Evolutionary conservation across 2,888 invertebrate species (phyloP).

Genomic region (Melanargia galathea): DNA sequence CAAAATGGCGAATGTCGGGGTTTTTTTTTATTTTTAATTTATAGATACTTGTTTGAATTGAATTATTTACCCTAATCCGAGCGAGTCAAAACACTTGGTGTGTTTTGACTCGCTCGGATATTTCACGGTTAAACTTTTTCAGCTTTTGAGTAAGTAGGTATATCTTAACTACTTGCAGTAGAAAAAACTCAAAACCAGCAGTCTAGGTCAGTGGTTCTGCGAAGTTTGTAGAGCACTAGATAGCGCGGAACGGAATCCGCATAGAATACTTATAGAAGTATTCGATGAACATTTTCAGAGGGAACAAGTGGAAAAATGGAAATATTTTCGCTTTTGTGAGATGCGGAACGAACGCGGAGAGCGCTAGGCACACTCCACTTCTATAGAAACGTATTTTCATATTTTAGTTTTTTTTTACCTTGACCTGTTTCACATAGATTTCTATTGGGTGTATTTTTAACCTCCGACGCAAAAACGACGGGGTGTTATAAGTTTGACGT

Average conservation of each 20-base stretch:
- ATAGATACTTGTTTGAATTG: too few relatives aligned
- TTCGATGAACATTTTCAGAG: constrained; percentile 7
- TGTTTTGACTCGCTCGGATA: constrained; percentile 20
- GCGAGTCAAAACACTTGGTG: too few relatives aligned
- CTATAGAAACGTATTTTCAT: neutral
- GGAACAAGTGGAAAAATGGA: constrained; percentile 18
- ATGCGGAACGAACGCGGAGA: neutral
- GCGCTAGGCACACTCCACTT: neutral
- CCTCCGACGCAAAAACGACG: too few relatives aligned
- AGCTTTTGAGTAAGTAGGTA: constrained; percentile 18
- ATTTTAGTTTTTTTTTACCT: neutral
- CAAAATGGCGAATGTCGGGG: too few relatives aligned
- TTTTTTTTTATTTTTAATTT: too few relatives aligned
- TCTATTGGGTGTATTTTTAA: too few relatives aligned
- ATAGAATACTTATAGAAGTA: neutral
- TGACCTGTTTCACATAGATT: neutral
- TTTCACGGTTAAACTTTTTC: constrained; percentile 30
- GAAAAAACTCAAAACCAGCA: constrained; percentile 16
- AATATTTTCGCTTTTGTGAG: constrained; percentile 11
- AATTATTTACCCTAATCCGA: too few relatives aligned
- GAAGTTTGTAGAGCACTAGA: constrained; percentile 19
- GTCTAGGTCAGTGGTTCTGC: constrained; percentile 31
- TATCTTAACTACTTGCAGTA: neutral
- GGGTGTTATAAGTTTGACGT: too few relatives aligned
- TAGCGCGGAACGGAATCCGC: constrained; percentile 8